Base-by-base conservation (phyloP, 2,888 invertebrate species). In the Oscheius myriophilus region DNA sequence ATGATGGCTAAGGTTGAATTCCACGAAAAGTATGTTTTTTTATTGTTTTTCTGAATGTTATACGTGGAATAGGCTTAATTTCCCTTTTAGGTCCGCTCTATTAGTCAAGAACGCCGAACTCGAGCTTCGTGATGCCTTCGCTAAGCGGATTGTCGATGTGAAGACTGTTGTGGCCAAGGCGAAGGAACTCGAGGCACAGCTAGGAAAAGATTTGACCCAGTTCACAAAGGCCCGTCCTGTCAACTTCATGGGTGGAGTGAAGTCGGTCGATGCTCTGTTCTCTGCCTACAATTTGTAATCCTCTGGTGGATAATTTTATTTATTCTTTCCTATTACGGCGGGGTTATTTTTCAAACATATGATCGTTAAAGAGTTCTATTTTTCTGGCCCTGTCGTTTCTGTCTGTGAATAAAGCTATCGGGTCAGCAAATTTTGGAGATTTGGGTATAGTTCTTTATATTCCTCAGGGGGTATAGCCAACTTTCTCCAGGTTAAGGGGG, bases 141-240 rank as follows among this genome's bases (percentile, higher is more conserved):
- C 46, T 26, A 25, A 49, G 26, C 26, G 61, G 25, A 49, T 49
- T 1, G 45, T 39, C 2, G n/a, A 61, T 11, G 39, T 39, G 7
- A 61, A 49, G 49, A 25, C 26, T 9, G 21, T 49, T 9, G 49
- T 61, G 6, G n/a, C 33, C 4, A 61, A 61, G 18, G 61, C 61
- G 7, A 49, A n/a, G 12, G 21, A 46, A 23, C 26, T 61, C 26
- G 61, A 61, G 26, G 11, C 33, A 46, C 45, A 61, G 61, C 49
- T 61, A 61, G 2, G 33, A 33, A 33, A 33, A 9, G 33, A 33
- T 33, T 6, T 33, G 33, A 18, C 41, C 18, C 46, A 61, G n/a
- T 61, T 61, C 49, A 61, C 61, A 0, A 46, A 61, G 25, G 61
- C 49, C 14, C 46, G 61, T 16, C 61, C 46, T 26, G 49, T 61